These are phyloP conservation scores for Drosophila formosana DNA, from an alignment of 2,888 invertebrate species.

Conservation along the genomic window DNA sequence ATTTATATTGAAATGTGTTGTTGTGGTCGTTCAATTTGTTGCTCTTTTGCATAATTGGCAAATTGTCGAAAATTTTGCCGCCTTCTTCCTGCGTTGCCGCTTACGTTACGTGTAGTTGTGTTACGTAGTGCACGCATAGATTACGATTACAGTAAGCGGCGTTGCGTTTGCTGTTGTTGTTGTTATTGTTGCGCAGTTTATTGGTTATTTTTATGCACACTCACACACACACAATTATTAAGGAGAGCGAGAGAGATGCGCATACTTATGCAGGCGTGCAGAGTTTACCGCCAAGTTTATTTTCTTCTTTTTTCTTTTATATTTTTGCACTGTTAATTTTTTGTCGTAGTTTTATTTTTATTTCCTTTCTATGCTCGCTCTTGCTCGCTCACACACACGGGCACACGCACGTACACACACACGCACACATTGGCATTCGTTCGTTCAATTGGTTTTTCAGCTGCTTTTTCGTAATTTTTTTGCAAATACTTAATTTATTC, in stretches of 20 bases:
- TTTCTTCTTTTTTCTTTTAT: slow-evolving; percentile 52
- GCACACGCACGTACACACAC: slow-evolving; percentile 55
- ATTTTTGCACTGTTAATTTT: slow-evolving; percentile 47
- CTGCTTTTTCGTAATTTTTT: slow-evolving; percentile 71
- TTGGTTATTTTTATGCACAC: slow-evolving; percentile 61
- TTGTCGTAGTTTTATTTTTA: slow-evolving; percentile 58
- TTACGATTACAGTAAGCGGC: slow-evolving; percentile 56
- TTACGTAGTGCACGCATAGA: slow-evolving; percentile 60
- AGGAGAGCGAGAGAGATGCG: slow-evolving; percentile 11
- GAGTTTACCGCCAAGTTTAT: slow-evolving; percentile 74
- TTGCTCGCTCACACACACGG: slow-evolving; percentile 47
- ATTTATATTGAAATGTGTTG: slow-evolving; percentile 60
- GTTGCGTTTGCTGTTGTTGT: slow-evolving; percentile 44
- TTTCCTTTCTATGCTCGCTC: slow-evolving; percentile 55
- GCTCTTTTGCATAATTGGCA: slow-evolving; percentile 79
- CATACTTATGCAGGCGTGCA: slow-evolving; percentile 37
- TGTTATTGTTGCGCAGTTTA: slow-evolving; percentile 55
- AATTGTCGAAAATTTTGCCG: slow-evolving; percentile 54
- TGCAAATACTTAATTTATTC: slow-evolving; percentile 74
- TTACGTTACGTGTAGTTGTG: slow-evolving; percentile 51
- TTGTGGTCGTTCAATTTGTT: slow-evolving; percentile 60
- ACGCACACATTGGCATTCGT: slow-evolving; percentile 38
- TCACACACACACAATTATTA: slow-evolving; percentile 14
- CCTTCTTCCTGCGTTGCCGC: slow-evolving; percentile 33
- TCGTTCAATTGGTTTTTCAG: slow-evolving; percentile 67